Base-by-base conservation (phyloP, 2,888 invertebrate genomes). In the Nasonovia ribisnigri region DNA sequence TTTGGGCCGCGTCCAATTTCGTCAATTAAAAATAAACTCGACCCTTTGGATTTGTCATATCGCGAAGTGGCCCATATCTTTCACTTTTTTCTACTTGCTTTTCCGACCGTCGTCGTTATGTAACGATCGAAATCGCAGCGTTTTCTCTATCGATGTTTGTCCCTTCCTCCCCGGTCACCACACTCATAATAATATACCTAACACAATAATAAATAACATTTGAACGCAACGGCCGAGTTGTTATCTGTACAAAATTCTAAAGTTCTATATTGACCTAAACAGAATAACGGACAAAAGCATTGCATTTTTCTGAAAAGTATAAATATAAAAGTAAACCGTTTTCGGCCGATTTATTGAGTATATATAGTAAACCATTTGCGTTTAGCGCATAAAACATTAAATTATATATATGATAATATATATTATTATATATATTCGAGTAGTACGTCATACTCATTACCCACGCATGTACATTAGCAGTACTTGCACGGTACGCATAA, bases 11-110 rank as follows among this genome's bases (percentile, higher is more conserved):
- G 86, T 84, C 93, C 93, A 93, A 90, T 46, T 60, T 90, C 42
- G 36, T n/a, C 60, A 93, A 93, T 90, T 93, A 93, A 90, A 93
- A 93, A 93, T 93, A 93, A 93, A 93, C 90, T 86, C 90, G 88
- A 89, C 84, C 89, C 89, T 93, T 88, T 84, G 46, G 92, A 77
- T 88, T 88, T 84, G 93, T 90, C 93, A 42, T 57, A 46, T 36
- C 36, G 60, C 46, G 42, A 36, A 84, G 42, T 84, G 89, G 86
- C 84, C 89, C 89, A 84, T 46, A 93, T 93, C 89, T 90, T 90
- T 93, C 93, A 57, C 84, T 77, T 93, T 84, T 77, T 43, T 48
- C 24, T n/a, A n/a, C n/a, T 67, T 67, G 16, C n/a, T 67, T 24
- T 84, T 57, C 10, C 20, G 26, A 57, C 54, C 24, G 11, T 5